Conservation (phyloP, 2,888 invertebrate species). For the Apamea anceps region DNA sequence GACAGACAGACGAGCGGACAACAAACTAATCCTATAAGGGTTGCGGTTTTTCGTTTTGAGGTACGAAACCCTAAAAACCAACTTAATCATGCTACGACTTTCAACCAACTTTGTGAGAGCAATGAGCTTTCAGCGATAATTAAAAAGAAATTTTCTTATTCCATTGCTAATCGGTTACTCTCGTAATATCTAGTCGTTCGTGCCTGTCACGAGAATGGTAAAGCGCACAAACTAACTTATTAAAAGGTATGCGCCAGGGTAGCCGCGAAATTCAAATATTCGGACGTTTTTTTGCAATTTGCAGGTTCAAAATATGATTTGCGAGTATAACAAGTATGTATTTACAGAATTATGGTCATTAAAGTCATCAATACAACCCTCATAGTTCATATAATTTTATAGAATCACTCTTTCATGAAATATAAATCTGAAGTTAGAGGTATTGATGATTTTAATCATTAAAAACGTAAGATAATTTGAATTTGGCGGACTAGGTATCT, state of each 20-base stretch:
- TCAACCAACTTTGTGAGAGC: not conserved
- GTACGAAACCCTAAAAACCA: not conserved
- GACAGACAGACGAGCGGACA: too few relatives aligned
- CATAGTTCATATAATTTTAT: not conserved
- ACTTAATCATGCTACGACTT: not conserved
- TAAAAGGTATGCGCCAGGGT: too few relatives aligned
- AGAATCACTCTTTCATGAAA: not conserved
- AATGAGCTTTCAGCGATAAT: not conserved
- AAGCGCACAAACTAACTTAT: not conserved
- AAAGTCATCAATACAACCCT: too few relatives aligned
- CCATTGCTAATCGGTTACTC: not conserved
- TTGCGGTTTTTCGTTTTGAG: not conserved
- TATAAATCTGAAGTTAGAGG: not conserved
- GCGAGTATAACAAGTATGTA: not conserved
- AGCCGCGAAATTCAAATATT: too few relatives aligned
- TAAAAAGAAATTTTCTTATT: constrained; percentile 23
- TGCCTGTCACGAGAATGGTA: not conserved
- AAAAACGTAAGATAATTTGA: too few relatives aligned
- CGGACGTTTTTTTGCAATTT: too few relatives aligned
- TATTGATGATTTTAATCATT: too few relatives aligned
- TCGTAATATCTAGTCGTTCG: not conserved
- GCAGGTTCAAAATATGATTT: too few relatives aligned
- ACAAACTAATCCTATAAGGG: too few relatives aligned
- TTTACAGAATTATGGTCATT: too few relatives aligned
- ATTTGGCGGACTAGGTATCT: too few relatives aligned